Base-by-base conservation (phyloP, 1,140 invertebrate genomes). In the Cotesia chilonis region DNA sequence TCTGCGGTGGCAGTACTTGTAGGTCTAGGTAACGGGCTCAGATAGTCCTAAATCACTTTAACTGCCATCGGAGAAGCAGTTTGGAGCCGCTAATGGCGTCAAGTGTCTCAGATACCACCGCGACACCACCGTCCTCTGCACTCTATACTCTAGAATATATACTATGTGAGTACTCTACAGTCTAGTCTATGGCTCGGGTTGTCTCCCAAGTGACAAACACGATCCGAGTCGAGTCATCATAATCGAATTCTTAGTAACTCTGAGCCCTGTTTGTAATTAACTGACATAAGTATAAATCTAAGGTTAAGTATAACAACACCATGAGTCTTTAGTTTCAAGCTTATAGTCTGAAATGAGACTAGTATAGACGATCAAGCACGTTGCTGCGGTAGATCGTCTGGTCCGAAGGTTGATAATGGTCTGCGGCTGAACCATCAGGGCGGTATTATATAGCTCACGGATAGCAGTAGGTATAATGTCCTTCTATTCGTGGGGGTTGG, bases 21-120 rank as follows among this genome's bases (percentile, higher is more conserved):
- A 10, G 41, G 6, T 47, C 6, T 47, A 47, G 41, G 41, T 47
- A 47, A 47, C 41, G 41, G 41, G 4, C 41, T 47, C 41, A 77
- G 80, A 81, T 82, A 81, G 80, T 87, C 83, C 82, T 83, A 86
- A 87, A 85, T 86, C 85, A 85, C 85, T 85, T 85, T 85, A 85
- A 85, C 82, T 84, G 83, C 83, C 77, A 1, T 77, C 76, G 77
- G 78, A 78, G 79, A 77, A 83, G 84, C 82, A 84, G 83, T 86
- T 87, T 85, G 76, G 82, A 84, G 83, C 78, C 82, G 81, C 80
- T 87, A 86, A 85, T 86, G 82, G 85, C 84, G 80, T 86, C 83
- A 86, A 86, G 84, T 85, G 81, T 85, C 83, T 85, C 81, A 81
- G 81, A 84, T 85, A 85, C 81, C 79, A 78, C 75, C 74, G 82